Evolutionary conservation across 1,140 invertebrate genomes (phyloP).

Genomic region (Diorhabda carinulata): DNA sequence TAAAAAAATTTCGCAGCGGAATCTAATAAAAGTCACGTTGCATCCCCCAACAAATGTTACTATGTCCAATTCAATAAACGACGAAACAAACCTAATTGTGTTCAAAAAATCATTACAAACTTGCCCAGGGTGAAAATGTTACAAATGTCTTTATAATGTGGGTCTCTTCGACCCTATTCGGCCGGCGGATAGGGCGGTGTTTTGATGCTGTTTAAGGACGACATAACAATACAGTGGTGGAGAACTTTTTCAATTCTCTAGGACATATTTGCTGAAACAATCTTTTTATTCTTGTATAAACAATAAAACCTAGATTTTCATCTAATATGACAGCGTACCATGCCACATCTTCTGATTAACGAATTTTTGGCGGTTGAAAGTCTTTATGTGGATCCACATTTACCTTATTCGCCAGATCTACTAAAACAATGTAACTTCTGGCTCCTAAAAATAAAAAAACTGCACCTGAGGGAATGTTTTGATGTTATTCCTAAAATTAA

Average conservation of each 20-base stretch:
- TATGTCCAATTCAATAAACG: constrained; percentile 38
- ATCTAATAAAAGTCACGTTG: constrained; percentile 37
- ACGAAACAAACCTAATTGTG: constrained; percentile 42
- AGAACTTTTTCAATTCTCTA: neutral
- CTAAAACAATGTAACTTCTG: too few species aligned
- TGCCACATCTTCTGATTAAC: too few species aligned
- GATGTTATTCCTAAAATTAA: too few species aligned
- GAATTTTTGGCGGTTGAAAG: too few species aligned
- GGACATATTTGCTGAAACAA: too few species aligned
- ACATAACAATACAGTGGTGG: constrained; percentile 14
- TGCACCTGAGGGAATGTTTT: too few species aligned
- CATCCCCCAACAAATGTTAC: constrained; percentile 40
- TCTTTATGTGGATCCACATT: too few species aligned
- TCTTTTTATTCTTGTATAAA: too few species aligned
- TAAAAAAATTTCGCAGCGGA: constrained; percentile 23
- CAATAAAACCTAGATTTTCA: too few species aligned
- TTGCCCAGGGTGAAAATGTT: constrained; percentile 38
- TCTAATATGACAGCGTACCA: too few species aligned
- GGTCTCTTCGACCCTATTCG: constrained; percentile 14
- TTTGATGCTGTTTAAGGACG: constrained; percentile 12
- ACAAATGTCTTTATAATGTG: constrained; percentile 40
- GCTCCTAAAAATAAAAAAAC: too few species aligned
- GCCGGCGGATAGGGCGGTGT: constrained; percentile 10
- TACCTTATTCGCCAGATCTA: too few species aligned
- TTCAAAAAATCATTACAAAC: constrained; percentile 42